Evolutionary conservation across 2,888 invertebrate genomes (phyloP).

Genomic region (Acleris literana): DNA sequence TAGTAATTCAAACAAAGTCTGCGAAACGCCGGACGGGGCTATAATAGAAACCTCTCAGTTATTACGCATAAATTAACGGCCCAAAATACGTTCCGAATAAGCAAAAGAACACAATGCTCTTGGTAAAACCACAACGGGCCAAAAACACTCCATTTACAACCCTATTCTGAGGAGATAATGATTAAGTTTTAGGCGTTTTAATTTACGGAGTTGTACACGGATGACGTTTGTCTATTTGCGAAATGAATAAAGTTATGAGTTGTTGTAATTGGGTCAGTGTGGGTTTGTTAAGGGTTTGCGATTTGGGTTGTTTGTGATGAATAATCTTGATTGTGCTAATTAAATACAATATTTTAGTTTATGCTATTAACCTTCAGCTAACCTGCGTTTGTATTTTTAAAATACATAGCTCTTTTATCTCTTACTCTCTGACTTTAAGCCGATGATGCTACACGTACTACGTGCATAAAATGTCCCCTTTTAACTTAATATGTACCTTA

Average conservation of each 20-base stretch:
- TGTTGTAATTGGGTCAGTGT: slow-evolving; percentile 29
- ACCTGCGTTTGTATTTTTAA: too few relatives aligned
- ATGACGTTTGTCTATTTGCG: slow-evolving; percentile 22
- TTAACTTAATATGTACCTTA: too few relatives aligned
- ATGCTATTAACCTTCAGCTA: background rate
- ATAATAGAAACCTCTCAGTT: slow-evolving; percentile 29
- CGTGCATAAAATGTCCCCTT: too few relatives aligned
- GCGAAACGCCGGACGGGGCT: slow-evolving; percentile 4
- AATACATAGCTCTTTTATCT: too few relatives aligned
- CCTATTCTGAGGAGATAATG: background rate
- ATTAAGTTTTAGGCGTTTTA: background rate
- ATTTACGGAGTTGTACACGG: background rate
- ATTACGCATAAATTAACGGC: slow-evolving; percentile 32
- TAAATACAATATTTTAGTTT: background rate
- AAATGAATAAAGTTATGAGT: slow-evolving; percentile 31
- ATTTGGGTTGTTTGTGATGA: background rate
- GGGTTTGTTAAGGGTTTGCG: slow-evolving; percentile 9
- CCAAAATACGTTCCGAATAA: slow-evolving; percentile 25
- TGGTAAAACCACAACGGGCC: background rate
- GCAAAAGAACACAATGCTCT: slow-evolving; percentile 22
- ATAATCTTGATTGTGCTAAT: background rate
- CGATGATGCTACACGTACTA: too few relatives aligned
- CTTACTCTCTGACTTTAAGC: too few relatives aligned
- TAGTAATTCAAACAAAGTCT: slow-evolving; percentile 35
- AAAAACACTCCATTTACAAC: background rate